A percentile compares a stretch with the other conserved stretches of the same genome.
These are phyloP conservation scores for Netelia virgata DNA, from an alignment of 2,888 invertebrate species.

Conservation along the genomic window DNA sequence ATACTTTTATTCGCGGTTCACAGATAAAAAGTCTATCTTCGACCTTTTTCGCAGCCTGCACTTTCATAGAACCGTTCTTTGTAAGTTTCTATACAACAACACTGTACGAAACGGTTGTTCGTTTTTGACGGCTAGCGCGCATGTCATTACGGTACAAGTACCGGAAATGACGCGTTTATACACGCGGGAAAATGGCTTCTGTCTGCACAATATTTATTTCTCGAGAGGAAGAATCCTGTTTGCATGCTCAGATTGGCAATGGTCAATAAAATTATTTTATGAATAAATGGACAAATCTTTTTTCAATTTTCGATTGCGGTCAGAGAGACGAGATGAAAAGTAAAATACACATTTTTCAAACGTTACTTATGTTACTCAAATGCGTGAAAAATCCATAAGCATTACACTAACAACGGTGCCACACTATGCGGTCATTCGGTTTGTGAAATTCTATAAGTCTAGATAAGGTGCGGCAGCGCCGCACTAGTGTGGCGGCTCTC, in stretches of 20 bases:
- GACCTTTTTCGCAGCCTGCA: slow-evolving; percentile 10
- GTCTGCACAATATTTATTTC: slow-evolving; percentile 99
- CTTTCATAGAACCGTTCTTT: not conserved
- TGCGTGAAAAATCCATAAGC: no score
- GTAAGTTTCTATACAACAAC: slow-evolving; percentile 96
- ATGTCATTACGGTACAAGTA: slow-evolving; percentile 98
- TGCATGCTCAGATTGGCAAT: slow-evolving; percentile 68
- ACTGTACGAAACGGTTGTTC: no score
- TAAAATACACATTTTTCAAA: no score
- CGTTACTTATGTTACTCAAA: no score
- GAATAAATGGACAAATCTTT: not conserved
- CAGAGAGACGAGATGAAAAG: no score
- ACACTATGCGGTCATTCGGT: no score
- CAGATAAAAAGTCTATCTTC: slow-evolving; percentile 86
- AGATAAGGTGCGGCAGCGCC: no score
- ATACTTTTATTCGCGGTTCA: slow-evolving; percentile 99
- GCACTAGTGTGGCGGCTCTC: no score
- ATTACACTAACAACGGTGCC: no score
- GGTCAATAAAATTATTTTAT: slow-evolving; percentile 5
- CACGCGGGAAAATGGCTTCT: slow-evolving; percentile 91
- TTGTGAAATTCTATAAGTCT: no score
- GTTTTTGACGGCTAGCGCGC: slow-evolving; percentile 99
- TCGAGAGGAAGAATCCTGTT: slow-evolving; percentile 97
- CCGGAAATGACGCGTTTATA: slow-evolving; percentile 98
- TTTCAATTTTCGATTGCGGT: no score